Conservation (phyloP, 2,888 invertebrate genomes). For the Resseliella maxima region DNA sequence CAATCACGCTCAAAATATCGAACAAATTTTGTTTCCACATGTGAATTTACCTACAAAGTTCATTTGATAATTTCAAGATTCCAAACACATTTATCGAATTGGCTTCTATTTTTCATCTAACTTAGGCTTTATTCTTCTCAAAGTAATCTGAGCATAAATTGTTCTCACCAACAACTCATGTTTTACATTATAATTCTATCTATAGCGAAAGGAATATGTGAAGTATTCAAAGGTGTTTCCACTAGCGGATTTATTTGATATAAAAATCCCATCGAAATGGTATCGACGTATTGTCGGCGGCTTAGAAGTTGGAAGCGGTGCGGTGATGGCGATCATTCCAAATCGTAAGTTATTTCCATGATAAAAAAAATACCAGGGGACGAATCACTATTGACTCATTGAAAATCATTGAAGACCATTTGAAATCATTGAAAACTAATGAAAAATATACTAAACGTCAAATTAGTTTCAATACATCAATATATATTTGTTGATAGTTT, state of each 20-base stretch:
- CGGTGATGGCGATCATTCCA: conserved; percentile 84
- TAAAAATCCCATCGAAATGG: conserved; percentile 93
- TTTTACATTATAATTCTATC: conserved; percentile 58
- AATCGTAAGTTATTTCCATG: conserved; percentile 76
- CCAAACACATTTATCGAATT: neutral
- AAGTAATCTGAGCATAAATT: too few species aligned
- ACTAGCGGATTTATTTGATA: conserved; percentile 80
- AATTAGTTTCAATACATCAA: too few species aligned
- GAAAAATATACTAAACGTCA: too few species aligned
- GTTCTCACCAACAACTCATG: neutral
- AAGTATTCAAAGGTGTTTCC: conserved; percentile 96
- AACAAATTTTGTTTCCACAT: neutral
- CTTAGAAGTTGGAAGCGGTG: conserved; percentile 85
- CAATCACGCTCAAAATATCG: neutral
- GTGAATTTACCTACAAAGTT: neutral
- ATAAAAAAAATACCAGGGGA: too few species aligned
- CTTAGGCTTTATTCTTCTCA: too few species aligned
- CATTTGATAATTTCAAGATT: conserved; percentile 17
- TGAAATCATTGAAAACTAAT: too few species aligned
- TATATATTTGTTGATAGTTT: too few species aligned
- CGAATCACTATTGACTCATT: too few species aligned
- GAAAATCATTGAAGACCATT: too few species aligned
- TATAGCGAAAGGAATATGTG: conserved; percentile 92
- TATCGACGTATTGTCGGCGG: conserved; percentile 86
- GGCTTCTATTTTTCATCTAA: too few species aligned